phyloP scores from a whole-genome alignment of 2,888 invertebrate species.

The Ichneumoninae sp. region DNA sequence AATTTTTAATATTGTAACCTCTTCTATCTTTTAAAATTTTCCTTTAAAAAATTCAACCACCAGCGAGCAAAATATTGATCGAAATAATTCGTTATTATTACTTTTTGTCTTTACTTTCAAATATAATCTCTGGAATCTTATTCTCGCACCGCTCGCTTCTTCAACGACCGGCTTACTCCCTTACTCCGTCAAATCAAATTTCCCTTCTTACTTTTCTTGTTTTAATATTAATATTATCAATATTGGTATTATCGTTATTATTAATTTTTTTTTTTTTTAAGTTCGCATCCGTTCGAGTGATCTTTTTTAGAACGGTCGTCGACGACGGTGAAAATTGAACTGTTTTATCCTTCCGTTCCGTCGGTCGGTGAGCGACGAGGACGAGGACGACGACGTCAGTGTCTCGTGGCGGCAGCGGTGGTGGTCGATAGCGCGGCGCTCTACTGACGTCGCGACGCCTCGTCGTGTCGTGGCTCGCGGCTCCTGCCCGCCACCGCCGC shows the following conservation, averaged over 20 bases:
- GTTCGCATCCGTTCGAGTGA: background rate
- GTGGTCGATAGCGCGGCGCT: conserved; percentile 84
- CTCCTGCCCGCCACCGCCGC: conserved; percentile 78
- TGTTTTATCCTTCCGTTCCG: conserved; percentile 43
- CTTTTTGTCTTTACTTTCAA: background rate
- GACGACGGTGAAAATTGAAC: conserved; percentile 17
- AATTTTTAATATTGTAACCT: conserved; percentile 46
- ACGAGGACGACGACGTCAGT: conserved; percentile 67
- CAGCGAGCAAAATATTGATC: conserved; percentile 7
- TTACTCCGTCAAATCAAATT: background rate
- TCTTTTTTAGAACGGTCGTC: background rate
- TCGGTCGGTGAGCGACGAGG: conserved; percentile 64
- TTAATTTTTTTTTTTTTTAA: background rate
- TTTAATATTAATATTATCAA: background rate
- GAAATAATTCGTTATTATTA: background rate
- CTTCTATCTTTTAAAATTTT: conserved; percentile 3
- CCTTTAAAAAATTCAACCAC: conserved; percentile 37
- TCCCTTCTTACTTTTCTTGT: background rate
- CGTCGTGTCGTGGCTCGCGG: conserved; percentile 85
- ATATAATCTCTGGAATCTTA: background rate
- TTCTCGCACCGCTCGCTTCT: conserved; percentile 2
- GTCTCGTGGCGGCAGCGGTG: conserved; percentile 76
- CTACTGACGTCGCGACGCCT: conserved; percentile 85
- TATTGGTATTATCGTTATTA: conserved; percentile 8
- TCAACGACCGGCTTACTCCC: conserved; percentile 6